These are phyloP conservation scores for Trissolcus brochymenae DNA, from an alignment of 2,888 invertebrate genomes.

Conservation along the genomic window DNA sequence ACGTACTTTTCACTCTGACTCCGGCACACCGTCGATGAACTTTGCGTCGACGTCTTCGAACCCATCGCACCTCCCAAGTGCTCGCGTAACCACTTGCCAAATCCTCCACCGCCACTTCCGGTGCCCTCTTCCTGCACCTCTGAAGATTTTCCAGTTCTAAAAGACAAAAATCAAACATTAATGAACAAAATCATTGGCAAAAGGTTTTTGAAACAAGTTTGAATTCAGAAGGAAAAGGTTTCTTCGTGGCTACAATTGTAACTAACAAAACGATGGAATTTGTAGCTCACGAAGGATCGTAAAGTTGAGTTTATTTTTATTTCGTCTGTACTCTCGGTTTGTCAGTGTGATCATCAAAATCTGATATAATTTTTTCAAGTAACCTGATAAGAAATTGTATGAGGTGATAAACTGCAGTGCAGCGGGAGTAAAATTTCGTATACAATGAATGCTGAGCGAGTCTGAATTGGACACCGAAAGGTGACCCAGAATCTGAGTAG, in stretches of 20 bases:
- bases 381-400: no score
- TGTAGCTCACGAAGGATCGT: no score
- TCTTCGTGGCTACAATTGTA: neutral
- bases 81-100: conserved; percentile 74
- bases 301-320: no score
- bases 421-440: conserved; percentile 9
- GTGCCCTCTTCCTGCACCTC: conserved; percentile 23
- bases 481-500: conserved; percentile 47
- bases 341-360: neutral
- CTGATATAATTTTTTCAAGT: conserved; percentile 6
- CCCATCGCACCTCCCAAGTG: conserved; percentile 68
- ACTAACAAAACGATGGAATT: no score
- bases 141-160: conserved; percentile 34
- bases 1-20: conserved; percentile 60
- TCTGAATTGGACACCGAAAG: conserved; percentile 49
- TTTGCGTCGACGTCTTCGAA: conserved; percentile 47
- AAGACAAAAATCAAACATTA: neutral
- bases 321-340: neutral
- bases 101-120: conserved; percentile 63
- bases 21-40: conserved; percentile 27
- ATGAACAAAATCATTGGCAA: no score
- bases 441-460: conserved; percentile 26
- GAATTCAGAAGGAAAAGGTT: neutral
- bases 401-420: no score
- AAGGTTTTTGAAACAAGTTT: no score